Evolutionary conservation across 2,888 invertebrate species (phyloP), one percentile per base, ranked within the genome.

Genomic region (Branchipolynoe longqiensis): DNA sequence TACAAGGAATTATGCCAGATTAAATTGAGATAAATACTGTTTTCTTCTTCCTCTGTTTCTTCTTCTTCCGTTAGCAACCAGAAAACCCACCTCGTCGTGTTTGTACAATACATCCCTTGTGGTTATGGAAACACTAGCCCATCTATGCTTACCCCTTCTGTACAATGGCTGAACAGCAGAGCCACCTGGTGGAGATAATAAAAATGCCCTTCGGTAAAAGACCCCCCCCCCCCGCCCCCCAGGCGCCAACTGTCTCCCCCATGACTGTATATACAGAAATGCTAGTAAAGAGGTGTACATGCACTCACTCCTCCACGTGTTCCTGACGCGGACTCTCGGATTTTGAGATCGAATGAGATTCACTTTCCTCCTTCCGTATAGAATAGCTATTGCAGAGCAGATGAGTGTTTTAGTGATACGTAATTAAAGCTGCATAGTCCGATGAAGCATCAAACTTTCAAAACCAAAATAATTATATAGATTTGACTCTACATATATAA

Each of bases 181-280:
- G 25, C 31, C 28, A 62, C 62, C 62, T 38, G 8, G 38, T 69
- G 33, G 36, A 33, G 69, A 69, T 69, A 14, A 18, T 25, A 33
- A 33, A 69, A 69, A 69, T 69, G 69, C 69, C 38, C 69, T 69
- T 69, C 69, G 69, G 69, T 69, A 69, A 33, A 69, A 69, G 36
- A 69, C 69, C 18, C 18, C 14, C 38, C n/a, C n/a, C n/a, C n/a
- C n/a, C n/a, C n/a, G n/a, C n/a, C n/a, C n/a, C n/a, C n/a, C n/a
- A n/a, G n/a, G n/a, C n/a, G n/a, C n/a, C n/a, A n/a, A n/a, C n/a
- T 38, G 38, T 38, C 14, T 69, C 33, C 69, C 33, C 1, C 33
- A 18, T 36, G 4, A 14, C 14, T 25, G 36, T 69, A 69, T 69
- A 18, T 69, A 69, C 69, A 69, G 36, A 22, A 62, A 69, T 36